Base-by-base conservation (phyloP, 92 coral and sea anemone genomes). In the Porites lobata region DNA sequence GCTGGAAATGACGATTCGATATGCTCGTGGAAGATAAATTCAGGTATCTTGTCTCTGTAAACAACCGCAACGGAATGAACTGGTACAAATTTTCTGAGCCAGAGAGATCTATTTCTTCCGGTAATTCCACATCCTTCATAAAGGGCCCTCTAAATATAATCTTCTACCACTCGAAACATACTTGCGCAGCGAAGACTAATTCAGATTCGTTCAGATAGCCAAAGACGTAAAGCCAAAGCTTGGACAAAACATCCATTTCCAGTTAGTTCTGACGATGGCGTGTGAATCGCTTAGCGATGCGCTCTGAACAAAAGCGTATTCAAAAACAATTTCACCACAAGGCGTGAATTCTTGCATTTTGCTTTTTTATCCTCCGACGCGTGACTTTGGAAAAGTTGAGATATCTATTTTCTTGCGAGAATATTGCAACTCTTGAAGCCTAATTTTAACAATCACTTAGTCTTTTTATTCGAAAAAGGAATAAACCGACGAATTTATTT, bases 161-260 rank as follows among this genome's bases (percentile, higher is more conserved):
- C 43, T 15, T 18, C 86, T 78, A 76, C 89, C 89, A 85, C 43
- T 79, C 72, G n/a, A 61, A 85, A 75, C 89, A 75, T 24, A 83
- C 15, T 12, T 38, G 65, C 1, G 75, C 89, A 7, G 71, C 89
- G 61, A 82, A 50, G 0, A 64, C 76, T 22, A 85, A 85, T 51
- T 85, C 89, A 22, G 75, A 64, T 57, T 22, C 75, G 83, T 63
- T 11, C 7, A 85, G 83, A 85, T 32, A 85, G 10, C 59, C 11
- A 64, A 85, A 85, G 38, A 85, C 69, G 24, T 59, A 66, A 51
- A 65, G 43, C 89, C 72, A 85, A 59, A 85, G 76, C 19, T 51
- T 68, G 54, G 77, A 66, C 19, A 62, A 51, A 3, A 76, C 21
- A 43, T 85, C 82, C 89, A 85, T 76, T 53, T 69, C n/a, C 29